Evolutionary conservation across 1,140 invertebrate species (phyloP).

Genomic region (Rhynchophorus ferrugineus): DNA sequence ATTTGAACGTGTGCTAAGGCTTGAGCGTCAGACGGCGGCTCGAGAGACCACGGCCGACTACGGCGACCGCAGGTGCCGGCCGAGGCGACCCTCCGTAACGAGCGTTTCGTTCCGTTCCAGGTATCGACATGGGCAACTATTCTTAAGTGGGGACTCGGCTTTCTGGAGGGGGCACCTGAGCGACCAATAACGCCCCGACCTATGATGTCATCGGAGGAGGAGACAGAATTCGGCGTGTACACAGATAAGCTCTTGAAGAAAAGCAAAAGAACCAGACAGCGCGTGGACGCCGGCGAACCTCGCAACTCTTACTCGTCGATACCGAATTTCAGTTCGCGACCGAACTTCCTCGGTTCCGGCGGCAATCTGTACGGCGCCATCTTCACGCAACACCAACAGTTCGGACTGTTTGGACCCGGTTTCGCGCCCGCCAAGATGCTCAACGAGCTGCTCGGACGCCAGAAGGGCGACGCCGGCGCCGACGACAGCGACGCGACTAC

Average conservation of each 20-base stretch:
- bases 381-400: constrained; percentile 66
- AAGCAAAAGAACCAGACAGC: constrained; percentile 82
- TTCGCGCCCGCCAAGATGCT: constrained; percentile 78
- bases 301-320: constrained; percentile 86
- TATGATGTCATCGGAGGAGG: constrained; percentile 94
- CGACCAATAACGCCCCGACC: constrained; percentile 63
- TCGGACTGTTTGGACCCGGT: constrained; percentile 68
- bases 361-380: constrained; percentile 66
- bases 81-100: constrained; percentile 4
- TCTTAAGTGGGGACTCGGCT: constrained; percentile 40
- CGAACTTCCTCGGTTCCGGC: constrained; percentile 72
- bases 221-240: constrained; percentile 78
- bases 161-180: constrained; percentile 41
- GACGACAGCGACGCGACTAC: constrained; percentile 37
- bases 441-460: constrained; percentile 70
- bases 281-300: constrained; percentile 89
- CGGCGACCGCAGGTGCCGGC: neutral
- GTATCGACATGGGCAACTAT: constrained; percentile 44
- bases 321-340: constrained; percentile 76
- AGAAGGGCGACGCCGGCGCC: constrained; percentile 44
- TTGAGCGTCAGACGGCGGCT: neutral
- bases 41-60: neutral
- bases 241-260: constrained; percentile 84
- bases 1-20: neutral
- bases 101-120: constrained; percentile 34